Evolutionary conservation across 2,888 invertebrate species (phyloP), one percentile per base, ranked within the genome.

Genomic region (Laothoe populi): DNA sequence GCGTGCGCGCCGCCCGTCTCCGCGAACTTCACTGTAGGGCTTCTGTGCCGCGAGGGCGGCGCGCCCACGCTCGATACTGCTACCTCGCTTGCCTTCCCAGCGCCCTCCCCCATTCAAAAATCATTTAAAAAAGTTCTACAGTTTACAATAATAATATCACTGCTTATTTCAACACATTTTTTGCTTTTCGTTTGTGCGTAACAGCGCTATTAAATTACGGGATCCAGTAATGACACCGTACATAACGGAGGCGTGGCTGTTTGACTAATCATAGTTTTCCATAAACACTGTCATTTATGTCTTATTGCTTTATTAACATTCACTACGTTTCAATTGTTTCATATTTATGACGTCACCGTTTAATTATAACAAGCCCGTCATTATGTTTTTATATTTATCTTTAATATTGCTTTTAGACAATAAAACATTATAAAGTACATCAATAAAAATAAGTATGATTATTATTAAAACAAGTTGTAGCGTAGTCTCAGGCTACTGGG

Each of bases 11-110:
- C 82, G 73, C 72, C 73, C 75, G 82, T 82, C 79, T 78, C 81
- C 78, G 77, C 85, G 78, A 77, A 84, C 84, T 87, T 82, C 77
- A 87, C 86, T 86, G 83, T 88, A 86, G 90, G 88, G 89, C 90
- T 90, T 86, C 90, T 70, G 77, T 74, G 75, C 81, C 81, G 88
- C 82, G 82, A 85, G 89, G 90, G 88, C 89, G 90, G 86, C 90
- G 88, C 90, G 84, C 90, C 90, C 87, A 85, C 92, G 92, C 88
- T 91, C 92, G 87, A 92, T 92, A 91, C 86, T 84, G 86, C 86
- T 86, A 87, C 88, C 89, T 84, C 79, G 81, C 88, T 83, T 86
- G 87, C 88, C 90, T 84, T 79, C 82, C 88, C 83, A 82, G 78
- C 90, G 83, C 89, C 91, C 89, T 87, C 90, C 90, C 86, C 87